phyloP scores from a whole-genome alignment of 2,888 invertebrate species.

The Pollenia angustigena region DNA sequence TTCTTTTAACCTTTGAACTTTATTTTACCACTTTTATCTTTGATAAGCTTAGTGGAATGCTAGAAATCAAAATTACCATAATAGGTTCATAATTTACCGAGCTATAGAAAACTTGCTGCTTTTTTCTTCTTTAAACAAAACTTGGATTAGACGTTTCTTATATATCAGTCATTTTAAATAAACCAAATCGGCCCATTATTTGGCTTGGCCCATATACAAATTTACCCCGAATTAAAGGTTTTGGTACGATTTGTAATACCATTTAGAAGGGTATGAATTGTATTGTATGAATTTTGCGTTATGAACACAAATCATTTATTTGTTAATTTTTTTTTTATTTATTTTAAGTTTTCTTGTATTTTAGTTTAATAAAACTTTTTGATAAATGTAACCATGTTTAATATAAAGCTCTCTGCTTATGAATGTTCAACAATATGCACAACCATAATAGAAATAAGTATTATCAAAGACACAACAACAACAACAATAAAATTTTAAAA shows the following conservation, averaged over 20 bases:
- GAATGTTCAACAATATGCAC: not conserved
- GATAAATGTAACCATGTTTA: slow-evolving; percentile 35
- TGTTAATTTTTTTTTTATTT: slow-evolving; percentile 7
- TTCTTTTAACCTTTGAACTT: too few relatives aligned
- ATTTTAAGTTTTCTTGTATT: slow-evolving; percentile 1
- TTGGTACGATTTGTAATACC: not conserved
- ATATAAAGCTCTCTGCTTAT: slow-evolving; percentile 42
- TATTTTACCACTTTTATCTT: too few relatives aligned
- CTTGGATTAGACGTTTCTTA: too few relatives aligned
- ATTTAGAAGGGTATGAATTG: not conserved
- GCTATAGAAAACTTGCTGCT: too few relatives aligned
- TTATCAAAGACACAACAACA: not conserved
- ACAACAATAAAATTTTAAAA: slow-evolving; percentile 3
- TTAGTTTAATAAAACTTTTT: slow-evolving; percentile 37
- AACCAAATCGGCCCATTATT: too few relatives aligned
- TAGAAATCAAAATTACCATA: too few relatives aligned
- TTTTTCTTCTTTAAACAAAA: too few relatives aligned
- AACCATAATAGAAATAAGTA: too few relatives aligned
- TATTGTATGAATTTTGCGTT: not conserved
- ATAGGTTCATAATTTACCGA: too few relatives aligned
- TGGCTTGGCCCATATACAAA: too few relatives aligned
- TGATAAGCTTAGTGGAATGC: too few relatives aligned
- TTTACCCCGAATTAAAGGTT: not conserved
- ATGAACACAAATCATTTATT: not conserved
- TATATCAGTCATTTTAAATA: too few relatives aligned